Percentiles rank a stretch among this genome's conserved stretches.
Evolutionary conservation across 2,113 vertebrate genomes (phyloP).

Genomic region (Diadophis punctatus): DNA sequence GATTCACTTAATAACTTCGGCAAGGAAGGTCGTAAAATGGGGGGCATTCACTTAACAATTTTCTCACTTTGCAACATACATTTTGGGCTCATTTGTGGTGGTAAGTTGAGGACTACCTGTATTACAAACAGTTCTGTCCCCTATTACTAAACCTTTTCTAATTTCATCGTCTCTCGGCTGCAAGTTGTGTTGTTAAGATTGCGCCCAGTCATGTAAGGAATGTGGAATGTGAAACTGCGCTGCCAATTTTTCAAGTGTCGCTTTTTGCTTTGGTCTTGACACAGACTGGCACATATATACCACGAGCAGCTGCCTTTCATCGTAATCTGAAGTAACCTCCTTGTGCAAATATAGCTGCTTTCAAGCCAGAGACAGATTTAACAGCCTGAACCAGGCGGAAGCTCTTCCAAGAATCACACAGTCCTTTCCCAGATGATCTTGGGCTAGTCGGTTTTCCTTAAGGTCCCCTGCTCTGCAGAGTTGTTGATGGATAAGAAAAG

Average conservation of each 20-base stretch:
- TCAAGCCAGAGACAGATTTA: background rate
- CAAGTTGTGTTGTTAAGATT: background rate
- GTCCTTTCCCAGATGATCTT: background rate
- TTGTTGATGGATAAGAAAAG: background rate
- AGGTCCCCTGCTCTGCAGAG: background rate
- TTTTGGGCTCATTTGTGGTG: no score
- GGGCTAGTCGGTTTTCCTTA: background rate
- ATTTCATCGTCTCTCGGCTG: slow-evolving; percentile 7
- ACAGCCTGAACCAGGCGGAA: background rate
- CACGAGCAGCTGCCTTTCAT: background rate
- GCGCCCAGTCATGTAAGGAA: background rate
- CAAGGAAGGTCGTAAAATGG: no score
- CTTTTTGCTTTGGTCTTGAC: background rate
- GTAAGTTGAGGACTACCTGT: no score
- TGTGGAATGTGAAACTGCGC: background rate
- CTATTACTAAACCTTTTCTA: slow-evolving; percentile 5
- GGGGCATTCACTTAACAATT: no score
- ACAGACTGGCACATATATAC: background rate
- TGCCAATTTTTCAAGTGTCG: background rate
- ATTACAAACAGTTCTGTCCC: slow-evolving; percentile 11
- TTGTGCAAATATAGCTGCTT: background rate
- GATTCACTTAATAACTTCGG: no score
- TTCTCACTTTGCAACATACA: no score
- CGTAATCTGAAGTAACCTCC: background rate
- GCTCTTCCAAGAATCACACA: background rate